phyloP scores from a whole-genome alignment of 2,888 invertebrate genomes.

The Pteria penguin region DNA sequence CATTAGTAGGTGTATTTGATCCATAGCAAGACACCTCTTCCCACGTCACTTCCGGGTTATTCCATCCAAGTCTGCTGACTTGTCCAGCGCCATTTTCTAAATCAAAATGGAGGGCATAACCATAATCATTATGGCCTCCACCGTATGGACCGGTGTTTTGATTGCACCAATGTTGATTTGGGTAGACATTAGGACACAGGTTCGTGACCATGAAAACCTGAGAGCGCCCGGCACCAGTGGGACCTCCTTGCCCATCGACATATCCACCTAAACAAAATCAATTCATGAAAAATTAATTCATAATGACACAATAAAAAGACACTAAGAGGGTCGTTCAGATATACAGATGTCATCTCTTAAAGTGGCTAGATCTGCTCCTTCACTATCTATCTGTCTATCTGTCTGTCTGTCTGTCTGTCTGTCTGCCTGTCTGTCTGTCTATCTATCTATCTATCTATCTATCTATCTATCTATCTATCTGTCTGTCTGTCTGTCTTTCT shows the following conservation, averaged over 20 bases:
- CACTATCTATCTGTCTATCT: too few species aligned
- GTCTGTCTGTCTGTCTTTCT: too few species aligned
- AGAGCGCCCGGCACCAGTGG: constrained; percentile 35
- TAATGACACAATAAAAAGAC: too few species aligned
- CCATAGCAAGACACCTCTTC: constrained; percentile 49
- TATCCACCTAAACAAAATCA: constrained; percentile 70
- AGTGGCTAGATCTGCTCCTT: too few species aligned
- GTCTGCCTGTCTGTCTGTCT: too few species aligned
- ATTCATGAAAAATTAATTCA: too few species aligned
- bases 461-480: too few species aligned
- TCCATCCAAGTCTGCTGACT: constrained; percentile 51
- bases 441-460: too few species aligned
- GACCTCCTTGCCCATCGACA: constrained; percentile 57
- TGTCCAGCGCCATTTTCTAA: constrained; percentile 56
- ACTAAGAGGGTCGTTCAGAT: too few species aligned
- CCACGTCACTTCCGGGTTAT: constrained; percentile 63
- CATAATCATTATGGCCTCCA: constrained; percentile 49
- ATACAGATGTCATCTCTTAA: too few species aligned
- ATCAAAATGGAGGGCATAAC: constrained; percentile 59
- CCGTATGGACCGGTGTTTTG: constrained; percentile 47
- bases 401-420: too few species aligned
- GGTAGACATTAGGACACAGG: constrained; percentile 59
- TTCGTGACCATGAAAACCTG: constrained; percentile 69
- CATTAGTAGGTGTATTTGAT: constrained; percentile 39
- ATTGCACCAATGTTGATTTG: constrained; percentile 66